phyloP scores from a whole-genome alignment of 2,888 invertebrate species.

The Argyresthia albistria region DNA sequence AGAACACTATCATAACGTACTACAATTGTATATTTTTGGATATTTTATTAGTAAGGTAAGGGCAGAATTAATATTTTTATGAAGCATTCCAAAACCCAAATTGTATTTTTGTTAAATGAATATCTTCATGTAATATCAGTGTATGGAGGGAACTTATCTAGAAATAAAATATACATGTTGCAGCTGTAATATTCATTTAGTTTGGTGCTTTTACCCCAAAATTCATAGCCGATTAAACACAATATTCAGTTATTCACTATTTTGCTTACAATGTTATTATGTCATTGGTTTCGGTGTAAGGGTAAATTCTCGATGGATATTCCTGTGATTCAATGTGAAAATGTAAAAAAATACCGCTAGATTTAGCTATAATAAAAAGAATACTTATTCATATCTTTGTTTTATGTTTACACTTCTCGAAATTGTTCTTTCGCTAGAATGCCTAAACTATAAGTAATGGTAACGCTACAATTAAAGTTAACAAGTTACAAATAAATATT shows the following conservation, averaged over 20 bases:
- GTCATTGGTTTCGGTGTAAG: slow-evolving; percentile 30
- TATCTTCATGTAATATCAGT: too few species aligned
- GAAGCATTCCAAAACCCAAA: slow-evolving; percentile 17
- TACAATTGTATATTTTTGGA: slow-evolving; percentile 18
- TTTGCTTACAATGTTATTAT: slow-evolving; percentile 2
- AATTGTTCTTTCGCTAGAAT: too few species aligned
- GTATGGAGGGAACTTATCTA: not conserved
- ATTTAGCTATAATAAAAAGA: slow-evolving; percentile 23
- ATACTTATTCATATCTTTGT: slow-evolving; percentile 18
- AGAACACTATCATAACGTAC: not conserved
- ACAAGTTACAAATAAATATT: not conserved
- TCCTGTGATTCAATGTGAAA: slow-evolving; percentile 19
- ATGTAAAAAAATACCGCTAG: slow-evolving; percentile 25
- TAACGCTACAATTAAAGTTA: too few species aligned
- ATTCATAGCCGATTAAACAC: slow-evolving; percentile 19
- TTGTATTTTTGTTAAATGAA: not conserved
- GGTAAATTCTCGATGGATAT: slow-evolving; percentile 14
- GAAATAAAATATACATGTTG: not conserved
- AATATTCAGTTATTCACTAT: not conserved
- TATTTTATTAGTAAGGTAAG: slow-evolving; percentile 15
- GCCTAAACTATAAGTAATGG: too few species aligned
- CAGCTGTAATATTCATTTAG: slow-evolving; percentile 5
- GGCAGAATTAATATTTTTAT: slow-evolving; percentile 19
- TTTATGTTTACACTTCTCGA: slow-evolving; percentile 4
- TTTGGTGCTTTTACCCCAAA: slow-evolving; percentile 12